Conservation (phyloP, 2,888 invertebrate genomes). For the Trachelus iudaicus region DNA sequence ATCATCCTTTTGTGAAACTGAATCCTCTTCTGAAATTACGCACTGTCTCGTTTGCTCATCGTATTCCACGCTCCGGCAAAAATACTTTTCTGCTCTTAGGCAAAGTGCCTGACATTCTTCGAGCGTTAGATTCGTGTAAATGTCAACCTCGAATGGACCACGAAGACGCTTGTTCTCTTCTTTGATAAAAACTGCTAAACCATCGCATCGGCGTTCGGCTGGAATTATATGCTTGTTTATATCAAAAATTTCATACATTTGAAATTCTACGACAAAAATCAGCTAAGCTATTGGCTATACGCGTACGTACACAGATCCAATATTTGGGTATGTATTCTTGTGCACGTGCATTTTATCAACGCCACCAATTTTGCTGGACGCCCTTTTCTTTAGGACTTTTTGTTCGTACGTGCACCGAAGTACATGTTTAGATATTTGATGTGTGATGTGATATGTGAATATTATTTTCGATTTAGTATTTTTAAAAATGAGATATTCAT, state of each 20-base stretch:
- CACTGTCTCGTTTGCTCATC: constrained; percentile 89
- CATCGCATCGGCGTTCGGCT: constrained; percentile 90
- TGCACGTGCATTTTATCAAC: too few relatives aligned
- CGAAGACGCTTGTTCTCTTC: constrained; percentile 89
- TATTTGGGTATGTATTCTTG: too few relatives aligned
- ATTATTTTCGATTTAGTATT: too few relatives aligned
- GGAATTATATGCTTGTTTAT: constrained; percentile 7
- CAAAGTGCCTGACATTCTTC: constrained; percentile 92
- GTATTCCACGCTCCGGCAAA: constrained; percentile 90
- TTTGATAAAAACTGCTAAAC: constrained; percentile 87
- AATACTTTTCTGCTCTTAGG: constrained; percentile 87
- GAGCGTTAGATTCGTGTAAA: constrained; percentile 85
- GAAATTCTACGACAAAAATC: too few relatives aligned
- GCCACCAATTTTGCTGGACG: too few relatives aligned
- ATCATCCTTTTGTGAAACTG: constrained; percentile 88
- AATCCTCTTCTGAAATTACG: constrained; percentile 91
- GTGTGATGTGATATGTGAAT: too few relatives aligned
- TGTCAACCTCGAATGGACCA: constrained; percentile 89
- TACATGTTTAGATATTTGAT: too few relatives aligned
- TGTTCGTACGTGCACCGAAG: too few relatives aligned
- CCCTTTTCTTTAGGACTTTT: too few relatives aligned
- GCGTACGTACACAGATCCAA: too few relatives aligned
- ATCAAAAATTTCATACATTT: background rate
- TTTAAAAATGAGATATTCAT: too few relatives aligned
- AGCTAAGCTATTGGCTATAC: too few relatives aligned